Percentiles rank a stretch among this genome's conserved stretches.
Evolutionary conservation across 2,113 vertebrate genomes (phyloP).

Genomic region (Plestiodon gilberti): DNA sequence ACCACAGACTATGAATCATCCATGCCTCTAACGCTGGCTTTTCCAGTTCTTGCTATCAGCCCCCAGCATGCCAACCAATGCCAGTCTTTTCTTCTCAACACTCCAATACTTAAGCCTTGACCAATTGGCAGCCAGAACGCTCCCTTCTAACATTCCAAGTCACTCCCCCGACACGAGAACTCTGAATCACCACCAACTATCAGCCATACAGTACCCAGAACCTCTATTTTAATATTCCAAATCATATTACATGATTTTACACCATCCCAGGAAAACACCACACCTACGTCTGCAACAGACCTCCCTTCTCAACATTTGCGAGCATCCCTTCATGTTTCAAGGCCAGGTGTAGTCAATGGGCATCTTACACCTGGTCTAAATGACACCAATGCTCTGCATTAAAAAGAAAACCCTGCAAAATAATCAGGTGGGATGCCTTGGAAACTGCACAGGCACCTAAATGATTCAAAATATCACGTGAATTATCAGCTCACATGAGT

Average conservation of each 20-base stretch:
- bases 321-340: background rate
- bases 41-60: background rate
- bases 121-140: background rate
- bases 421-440: too few relatives aligned
- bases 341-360: background rate
- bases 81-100: background rate
- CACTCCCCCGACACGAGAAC: background rate
- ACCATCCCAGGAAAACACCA: background rate
- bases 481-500: too few relatives aligned
- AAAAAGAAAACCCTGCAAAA: too few relatives aligned
- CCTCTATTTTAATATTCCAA: background rate
- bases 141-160: background rate
- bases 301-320: background rate
- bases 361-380: background rate
- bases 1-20: background rate
- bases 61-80: background rate
- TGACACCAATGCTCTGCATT: too few relatives aligned
- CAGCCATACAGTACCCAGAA: background rate
- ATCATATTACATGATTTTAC: background rate
- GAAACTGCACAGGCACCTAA: too few relatives aligned
- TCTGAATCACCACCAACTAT: background rate
- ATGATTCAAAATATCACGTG: too few relatives aligned
- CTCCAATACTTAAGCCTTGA: background rate
- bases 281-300: background rate
- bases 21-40: background rate